These are phyloP conservation scores for Bombus superbus DNA, from an alignment of 1,140 invertebrate genomes.

Conservation along the genomic window DNA sequence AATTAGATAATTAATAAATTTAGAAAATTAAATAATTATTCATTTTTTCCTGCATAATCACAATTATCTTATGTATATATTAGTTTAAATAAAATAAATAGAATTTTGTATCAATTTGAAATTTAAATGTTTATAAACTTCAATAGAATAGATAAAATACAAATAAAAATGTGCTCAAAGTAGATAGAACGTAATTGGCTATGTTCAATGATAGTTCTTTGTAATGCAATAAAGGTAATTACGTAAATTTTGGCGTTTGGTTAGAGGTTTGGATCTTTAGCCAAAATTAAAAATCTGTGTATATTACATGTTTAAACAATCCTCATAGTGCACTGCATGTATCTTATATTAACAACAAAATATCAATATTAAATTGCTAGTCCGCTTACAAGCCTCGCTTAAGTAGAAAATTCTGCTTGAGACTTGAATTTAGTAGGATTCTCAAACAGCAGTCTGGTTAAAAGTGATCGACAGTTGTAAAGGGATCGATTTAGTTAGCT, in stretches of 20 bases:
- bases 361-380: conserved; percentile 35
- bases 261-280: conserved; percentile 14
- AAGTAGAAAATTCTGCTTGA: conserved; percentile 47
- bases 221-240: not conserved
- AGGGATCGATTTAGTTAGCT: conserved; percentile 37
- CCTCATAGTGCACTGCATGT: conserved; percentile 41
- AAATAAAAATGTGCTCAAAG: not conserved
- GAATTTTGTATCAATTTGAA: not conserved
- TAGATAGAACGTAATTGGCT: not conserved
- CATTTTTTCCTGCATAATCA: not conserved
- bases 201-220: not conserved
- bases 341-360: conserved; percentile 41
- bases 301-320: conserved; percentile 61
- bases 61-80: not conserved
- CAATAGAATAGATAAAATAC: not conserved
- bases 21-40: not conserved
- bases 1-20: not conserved
- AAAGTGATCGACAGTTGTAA: conserved; percentile 9
- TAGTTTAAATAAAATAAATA: not conserved
- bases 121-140: not conserved
- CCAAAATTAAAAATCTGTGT: conserved; percentile 62
- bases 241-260: not conserved
- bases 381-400: conserved; percentile 15
- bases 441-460: conserved; percentile 3
- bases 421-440: conserved; percentile 26